Percentiles rank a stretch among this genome's conserved stretches.
These are phyloP conservation scores for Saccopteryx leptura DNA, from an alignment of 2,113 vertebrate species.

Conservation along the genomic window DNA sequence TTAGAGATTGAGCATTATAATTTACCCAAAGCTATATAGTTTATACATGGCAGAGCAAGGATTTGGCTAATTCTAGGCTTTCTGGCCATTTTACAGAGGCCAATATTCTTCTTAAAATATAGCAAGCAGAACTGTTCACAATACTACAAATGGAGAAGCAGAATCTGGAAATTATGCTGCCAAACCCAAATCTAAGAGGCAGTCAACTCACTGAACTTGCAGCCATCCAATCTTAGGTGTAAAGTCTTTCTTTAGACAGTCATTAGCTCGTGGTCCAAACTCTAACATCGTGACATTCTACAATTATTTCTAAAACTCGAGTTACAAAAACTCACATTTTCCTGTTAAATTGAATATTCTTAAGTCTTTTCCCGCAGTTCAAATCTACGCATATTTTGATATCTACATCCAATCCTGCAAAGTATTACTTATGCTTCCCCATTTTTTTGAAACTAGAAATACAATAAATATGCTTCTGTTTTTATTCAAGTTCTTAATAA, in stretches of 20 bases:
- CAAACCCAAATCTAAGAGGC: not conserved
- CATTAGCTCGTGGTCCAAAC: not conserved
- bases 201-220: not conserved
- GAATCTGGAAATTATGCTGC: not conserved
- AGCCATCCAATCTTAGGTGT: not conserved
- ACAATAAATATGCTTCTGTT: not conserved
- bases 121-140: not conserved
- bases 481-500: not conserved
- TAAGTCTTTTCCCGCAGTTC: not conserved
- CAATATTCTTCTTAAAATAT: not conserved
- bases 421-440: not conserved
- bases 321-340: not conserved
- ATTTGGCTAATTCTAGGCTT: conserved; percentile 46
- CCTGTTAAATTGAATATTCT: not conserved
- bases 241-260: not conserved
- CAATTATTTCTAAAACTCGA: conserved; percentile 27
- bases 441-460: conserved; percentile 20
- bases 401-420: not conserved
- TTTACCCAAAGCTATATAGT: not conserved
- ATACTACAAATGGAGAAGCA: not conserved
- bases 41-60: not conserved
- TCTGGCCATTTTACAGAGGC: not conserved
- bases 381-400: not conserved
- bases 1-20: conserved; percentile 30
- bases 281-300: not conserved